These are phyloP conservation scores for Dasyurus viverrinus DNA, from an alignment of 2,113 vertebrate genomes.

Conservation along the genomic window DNA sequence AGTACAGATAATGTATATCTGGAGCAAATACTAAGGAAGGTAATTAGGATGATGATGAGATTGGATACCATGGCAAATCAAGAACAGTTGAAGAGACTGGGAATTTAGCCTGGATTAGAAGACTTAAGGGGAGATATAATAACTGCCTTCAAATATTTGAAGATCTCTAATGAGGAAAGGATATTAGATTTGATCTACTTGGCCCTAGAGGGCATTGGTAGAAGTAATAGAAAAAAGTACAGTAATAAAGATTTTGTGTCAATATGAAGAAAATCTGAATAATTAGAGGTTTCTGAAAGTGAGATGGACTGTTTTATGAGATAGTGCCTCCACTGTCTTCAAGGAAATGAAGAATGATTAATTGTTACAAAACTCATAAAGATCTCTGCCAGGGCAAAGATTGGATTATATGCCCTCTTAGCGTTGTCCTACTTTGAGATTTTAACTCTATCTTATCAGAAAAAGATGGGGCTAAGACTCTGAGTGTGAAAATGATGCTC, in stretches of 20 bases:
- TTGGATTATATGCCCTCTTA: not conserved
- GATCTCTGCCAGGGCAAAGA: not conserved
- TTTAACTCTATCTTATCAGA: not conserved
- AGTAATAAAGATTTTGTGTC: not conserved
- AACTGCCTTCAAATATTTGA: not conserved
- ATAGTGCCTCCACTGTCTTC: not conserved
- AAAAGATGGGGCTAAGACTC: not conserved
- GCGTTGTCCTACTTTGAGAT: not conserved
- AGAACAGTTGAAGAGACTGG: not conserved
- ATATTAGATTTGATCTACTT: not conserved
- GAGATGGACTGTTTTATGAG: not conserved
- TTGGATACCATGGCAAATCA: not conserved
- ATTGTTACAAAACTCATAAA: not conserved
- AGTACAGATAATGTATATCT: not conserved
- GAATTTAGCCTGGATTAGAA: not conserved
- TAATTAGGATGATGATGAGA: not conserved
- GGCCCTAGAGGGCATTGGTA: not conserved
- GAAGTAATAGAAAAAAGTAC: not conserved
- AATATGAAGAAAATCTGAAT: not conserved
- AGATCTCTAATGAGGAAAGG: not conserved
- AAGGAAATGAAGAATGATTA: not conserved
- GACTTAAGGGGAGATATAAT: not conserved
- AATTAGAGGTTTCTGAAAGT: not conserved
- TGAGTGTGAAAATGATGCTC: not conserved
- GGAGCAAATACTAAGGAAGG: not conserved